Evolutionary conservation across 2,113 vertebrate genomes (phyloP).

Genomic region (Leptosomus discolor): DNA sequence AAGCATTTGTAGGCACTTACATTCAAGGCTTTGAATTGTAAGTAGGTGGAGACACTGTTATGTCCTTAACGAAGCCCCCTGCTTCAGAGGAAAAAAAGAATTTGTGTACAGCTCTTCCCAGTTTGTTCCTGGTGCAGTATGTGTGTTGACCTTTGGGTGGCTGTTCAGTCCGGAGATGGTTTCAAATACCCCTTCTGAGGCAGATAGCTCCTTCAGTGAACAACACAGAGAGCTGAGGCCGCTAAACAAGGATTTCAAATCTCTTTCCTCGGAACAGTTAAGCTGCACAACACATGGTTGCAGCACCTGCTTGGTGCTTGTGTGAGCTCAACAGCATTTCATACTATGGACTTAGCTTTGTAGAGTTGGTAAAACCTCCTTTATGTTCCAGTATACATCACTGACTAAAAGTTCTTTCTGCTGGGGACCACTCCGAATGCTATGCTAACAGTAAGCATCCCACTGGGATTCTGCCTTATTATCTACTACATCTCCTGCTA

Average conservation of each 20-base stretch:
- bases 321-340: neutral
- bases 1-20: neutral
- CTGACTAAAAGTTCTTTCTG: neutral
- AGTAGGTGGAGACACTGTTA: neutral
- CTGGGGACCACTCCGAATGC: neutral
- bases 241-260: neutral
- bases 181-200: neutral
- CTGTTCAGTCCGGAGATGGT: neutral
- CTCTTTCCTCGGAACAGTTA: neutral
- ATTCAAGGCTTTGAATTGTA: neutral
- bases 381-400: neutral
- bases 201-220: neutral
- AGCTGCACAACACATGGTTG: neutral
- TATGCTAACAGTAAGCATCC: neutral
- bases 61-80: neutral
- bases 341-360: neutral
- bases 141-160: neutral
- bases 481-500: neutral
- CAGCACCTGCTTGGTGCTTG: neutral
- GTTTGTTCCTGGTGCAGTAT: neutral
- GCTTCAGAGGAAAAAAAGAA: neutral
- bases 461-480: neutral
- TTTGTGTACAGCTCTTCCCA: neutral
- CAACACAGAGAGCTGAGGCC: rapidly evolving
- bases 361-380: neutral